phyloP scores from a whole-genome alignment of 2,797 vertebrate species.

The Enoplosus armatus region DNA sequence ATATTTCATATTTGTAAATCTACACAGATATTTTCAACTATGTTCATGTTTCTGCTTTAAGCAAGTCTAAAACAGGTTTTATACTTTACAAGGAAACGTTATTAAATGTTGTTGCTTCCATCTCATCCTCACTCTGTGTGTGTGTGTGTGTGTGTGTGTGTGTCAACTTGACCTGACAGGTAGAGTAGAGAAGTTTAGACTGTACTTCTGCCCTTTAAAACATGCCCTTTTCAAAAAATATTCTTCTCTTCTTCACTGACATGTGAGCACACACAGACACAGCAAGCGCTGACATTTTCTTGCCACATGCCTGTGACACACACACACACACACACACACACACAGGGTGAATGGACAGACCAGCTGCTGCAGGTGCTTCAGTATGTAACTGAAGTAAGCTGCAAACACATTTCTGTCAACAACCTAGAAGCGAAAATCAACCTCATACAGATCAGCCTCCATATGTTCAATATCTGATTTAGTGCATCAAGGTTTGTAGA shows the following conservation, averaged over 20 bases:
- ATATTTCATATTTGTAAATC: too few relatives aligned
- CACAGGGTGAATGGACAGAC: background rate
- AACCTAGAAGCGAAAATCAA: background rate
- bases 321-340: slow-evolving; percentile 5
- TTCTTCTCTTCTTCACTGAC: slow-evolving; percentile 43
- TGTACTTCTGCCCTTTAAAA: slow-evolving; percentile 57
- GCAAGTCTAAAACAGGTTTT: too few relatives aligned
- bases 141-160: background rate
- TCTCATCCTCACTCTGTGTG: too few relatives aligned
- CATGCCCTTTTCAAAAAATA: slow-evolving; percentile 66
- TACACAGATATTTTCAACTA: too few relatives aligned
- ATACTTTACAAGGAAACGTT: too few relatives aligned
- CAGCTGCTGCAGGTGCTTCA: background rate
- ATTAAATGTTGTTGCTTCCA: too few relatives aligned
- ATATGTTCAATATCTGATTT: background rate
- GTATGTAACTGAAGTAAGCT: background rate
- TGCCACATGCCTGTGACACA: slow-evolving; percentile 47
- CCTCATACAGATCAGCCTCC: background rate
- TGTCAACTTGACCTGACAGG: background rate
- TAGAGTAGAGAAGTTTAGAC: background rate
- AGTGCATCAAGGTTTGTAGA: background rate
- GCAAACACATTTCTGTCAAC: slow-evolving; percentile 3
- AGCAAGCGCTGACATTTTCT: slow-evolving; percentile 57
- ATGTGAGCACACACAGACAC: slow-evolving; percentile 36
- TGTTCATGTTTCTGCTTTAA: too few relatives aligned